Evolutionary conservation across 2,113 vertebrate species (phyloP).

Genomic region (Sapayoa aenigma): DNA sequence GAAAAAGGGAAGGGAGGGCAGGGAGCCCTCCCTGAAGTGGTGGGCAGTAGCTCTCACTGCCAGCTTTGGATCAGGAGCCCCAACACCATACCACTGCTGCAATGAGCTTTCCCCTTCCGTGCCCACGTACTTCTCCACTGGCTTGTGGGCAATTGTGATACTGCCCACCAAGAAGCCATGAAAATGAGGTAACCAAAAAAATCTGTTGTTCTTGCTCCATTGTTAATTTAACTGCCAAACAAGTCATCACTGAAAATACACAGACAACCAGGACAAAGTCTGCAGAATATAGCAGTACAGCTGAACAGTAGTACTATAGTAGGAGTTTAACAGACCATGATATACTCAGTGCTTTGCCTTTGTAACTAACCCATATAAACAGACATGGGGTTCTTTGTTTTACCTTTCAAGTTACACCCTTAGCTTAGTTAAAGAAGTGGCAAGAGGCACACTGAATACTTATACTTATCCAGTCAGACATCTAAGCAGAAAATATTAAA

Average conservation of each 20-base stretch:
- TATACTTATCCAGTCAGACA: background rate
- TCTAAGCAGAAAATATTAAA: background rate
- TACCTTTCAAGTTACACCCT: background rate
- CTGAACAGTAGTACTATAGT: too few species aligned
- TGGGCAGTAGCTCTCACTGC: background rate
- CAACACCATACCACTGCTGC: rapidly evolving
- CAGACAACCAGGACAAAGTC: background rate
- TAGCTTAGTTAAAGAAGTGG: background rate
- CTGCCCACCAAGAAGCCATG: background rate
- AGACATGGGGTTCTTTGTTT: background rate
- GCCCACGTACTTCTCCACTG: rapidly evolving
- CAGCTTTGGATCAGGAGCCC: background rate
- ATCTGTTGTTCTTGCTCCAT: background rate
- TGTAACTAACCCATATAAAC: background rate
- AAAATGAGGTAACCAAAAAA: background rate
- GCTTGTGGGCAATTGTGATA: background rate
- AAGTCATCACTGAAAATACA: background rate
- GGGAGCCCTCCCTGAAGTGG: background rate
- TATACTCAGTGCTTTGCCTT: background rate
- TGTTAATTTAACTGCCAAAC: background rate
- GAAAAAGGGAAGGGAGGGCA: background rate
- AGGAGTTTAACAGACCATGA: rapidly evolving
- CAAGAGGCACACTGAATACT: background rate
- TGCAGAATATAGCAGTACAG: background rate
- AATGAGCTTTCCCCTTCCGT: background rate